A percentile compares a stretch with the other conserved stretches of the same genome.
Evolutionary conservation across 2,797 vertebrate genomes (phyloP).

Genomic region (Tinamus major): DNA sequence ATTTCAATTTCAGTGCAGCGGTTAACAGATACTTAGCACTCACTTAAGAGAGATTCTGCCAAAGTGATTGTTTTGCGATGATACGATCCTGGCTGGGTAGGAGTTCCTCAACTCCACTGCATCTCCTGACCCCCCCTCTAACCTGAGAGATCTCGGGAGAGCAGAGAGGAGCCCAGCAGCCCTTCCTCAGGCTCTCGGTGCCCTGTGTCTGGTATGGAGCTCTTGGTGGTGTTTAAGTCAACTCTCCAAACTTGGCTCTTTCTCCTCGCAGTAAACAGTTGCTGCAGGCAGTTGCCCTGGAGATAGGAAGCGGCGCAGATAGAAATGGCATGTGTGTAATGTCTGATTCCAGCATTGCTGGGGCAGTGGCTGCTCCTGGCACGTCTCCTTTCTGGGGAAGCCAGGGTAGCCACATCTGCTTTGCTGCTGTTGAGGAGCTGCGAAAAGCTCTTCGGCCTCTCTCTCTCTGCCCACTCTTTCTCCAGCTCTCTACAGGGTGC

Average conservation of each 20-base stretch:
- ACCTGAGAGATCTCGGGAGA: neutral
- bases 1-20: slow-evolving; percentile 10
- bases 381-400: neutral
- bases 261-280: slow-evolving; percentile 33
- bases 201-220: neutral
- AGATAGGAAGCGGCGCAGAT: slow-evolving; percentile 8
- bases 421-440: neutral
- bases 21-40: slow-evolving; percentile 40
- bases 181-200: accelerated
- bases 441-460: neutral
- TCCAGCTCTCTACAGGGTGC: neutral
- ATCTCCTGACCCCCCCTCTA: neutral
- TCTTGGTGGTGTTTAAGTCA: neutral
- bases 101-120: neutral
- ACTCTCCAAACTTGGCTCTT: slow-evolving; percentile 12
- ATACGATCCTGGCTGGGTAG: neutral
- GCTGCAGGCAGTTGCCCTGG: slow-evolving; percentile 61
- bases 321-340: slow-evolving; percentile 35
- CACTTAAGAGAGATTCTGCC: neutral
- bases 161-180: neutral
- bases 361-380: slow-evolving; percentile 41
- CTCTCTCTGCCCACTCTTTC: neutral
- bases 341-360: slow-evolving; percentile 42
- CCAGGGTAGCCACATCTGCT: accelerated
- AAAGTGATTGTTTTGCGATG: neutral